Percentiles rank a stretch among this genome's conserved stretches.
These are phyloP conservation scores for Verasper variegatus DNA, from an alignment of 2,113 vertebrate species.

Conservation along the genomic window DNA sequence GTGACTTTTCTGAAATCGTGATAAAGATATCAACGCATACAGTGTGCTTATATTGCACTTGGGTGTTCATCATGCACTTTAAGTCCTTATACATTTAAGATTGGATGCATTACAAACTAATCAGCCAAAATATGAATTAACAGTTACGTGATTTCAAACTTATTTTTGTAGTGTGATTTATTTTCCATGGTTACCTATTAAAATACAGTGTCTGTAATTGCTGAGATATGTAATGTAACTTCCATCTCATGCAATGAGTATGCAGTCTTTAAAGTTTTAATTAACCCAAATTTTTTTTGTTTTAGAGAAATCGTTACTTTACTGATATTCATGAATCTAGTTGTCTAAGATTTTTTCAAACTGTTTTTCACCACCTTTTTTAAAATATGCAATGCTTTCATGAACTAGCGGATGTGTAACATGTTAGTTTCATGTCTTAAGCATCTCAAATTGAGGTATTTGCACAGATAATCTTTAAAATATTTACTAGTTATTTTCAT, in stretches of 20 bases:
- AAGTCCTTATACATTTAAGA: not conserved
- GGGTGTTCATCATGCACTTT: not conserved
- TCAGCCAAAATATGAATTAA: not conserved
- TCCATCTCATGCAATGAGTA: slow-evolving; percentile 27
- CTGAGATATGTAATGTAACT: slow-evolving; percentile 27
- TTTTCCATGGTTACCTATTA: not conserved
- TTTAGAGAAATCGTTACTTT: slow-evolving; percentile 16
- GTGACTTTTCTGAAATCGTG: slow-evolving; percentile 7
- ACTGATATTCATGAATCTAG: slow-evolving; percentile 21
- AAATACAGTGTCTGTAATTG: not conserved
- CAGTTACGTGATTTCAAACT: not conserved
- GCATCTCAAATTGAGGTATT: slow-evolving; percentile 76
- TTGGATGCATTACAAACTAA: slow-evolving; percentile 5
- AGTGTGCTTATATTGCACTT: slow-evolving; percentile 48
- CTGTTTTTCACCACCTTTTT: slow-evolving; percentile 30
- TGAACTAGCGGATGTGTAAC: slow-evolving; percentile 42
- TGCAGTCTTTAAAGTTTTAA: slow-evolving; percentile 5
- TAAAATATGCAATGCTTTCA: slow-evolving; percentile 48
- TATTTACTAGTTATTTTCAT: slow-evolving; percentile 42
- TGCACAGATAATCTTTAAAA: slow-evolving; percentile 75
- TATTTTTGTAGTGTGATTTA: not conserved
- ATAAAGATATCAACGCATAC: slow-evolving; percentile 27
- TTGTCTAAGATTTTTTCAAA: slow-evolving; percentile 4
- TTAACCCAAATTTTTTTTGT: not conserved
- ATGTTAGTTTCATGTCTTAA: slow-evolving; percentile 63